Evolutionary conservation across 1,140 invertebrate species (phyloP).

Genomic region (Penaeus japonicus): DNA sequence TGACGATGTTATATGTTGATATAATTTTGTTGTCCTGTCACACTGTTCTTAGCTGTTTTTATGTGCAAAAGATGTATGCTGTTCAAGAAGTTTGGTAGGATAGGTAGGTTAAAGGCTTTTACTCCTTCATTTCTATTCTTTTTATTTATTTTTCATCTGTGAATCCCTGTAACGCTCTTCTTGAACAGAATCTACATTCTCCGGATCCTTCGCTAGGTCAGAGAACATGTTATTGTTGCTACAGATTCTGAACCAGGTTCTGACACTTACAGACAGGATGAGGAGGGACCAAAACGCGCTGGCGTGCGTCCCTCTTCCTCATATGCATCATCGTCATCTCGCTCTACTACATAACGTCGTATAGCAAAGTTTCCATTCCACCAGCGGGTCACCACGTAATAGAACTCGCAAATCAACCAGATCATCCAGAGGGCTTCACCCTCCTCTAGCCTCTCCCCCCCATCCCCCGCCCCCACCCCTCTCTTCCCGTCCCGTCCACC

Average conservation of each 20-base stretch:
- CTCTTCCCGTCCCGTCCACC: not conserved
- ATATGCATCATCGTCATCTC: slow-evolving; percentile 10
- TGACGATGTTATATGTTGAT: slow-evolving; percentile 34
- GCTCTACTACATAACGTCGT: not conserved
- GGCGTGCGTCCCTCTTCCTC: slow-evolving; percentile 20
- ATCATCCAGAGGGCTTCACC: no score
- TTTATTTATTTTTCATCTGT: not conserved
- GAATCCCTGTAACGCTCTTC: slow-evolving; percentile 15
- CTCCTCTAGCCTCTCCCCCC: no score
- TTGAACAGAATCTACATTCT: slow-evolving; percentile 32
- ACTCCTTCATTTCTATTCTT: no score
- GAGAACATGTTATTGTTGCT: slow-evolving; percentile 30
- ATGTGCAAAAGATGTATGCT: slow-evolving; percentile 31
- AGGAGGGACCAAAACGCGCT: slow-evolving; percentile 7
- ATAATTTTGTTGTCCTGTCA: slow-evolving; percentile 32
- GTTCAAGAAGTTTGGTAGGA: slow-evolving; percentile 38
- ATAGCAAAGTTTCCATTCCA: slow-evolving; percentile 6
- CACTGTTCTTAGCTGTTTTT: slow-evolving; percentile 37
- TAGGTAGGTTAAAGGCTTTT: not conserved
- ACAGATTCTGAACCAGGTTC: not conserved
- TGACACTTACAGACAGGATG: slow-evolving; percentile 10
- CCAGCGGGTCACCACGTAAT: not conserved
- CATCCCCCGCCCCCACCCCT: no score
- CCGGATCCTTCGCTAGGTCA: slow-evolving; percentile 33
- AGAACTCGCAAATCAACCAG: not conserved